phyloP scores from a whole-genome alignment of 1,140 invertebrate species.

The Nilaparvata lugens region DNA sequence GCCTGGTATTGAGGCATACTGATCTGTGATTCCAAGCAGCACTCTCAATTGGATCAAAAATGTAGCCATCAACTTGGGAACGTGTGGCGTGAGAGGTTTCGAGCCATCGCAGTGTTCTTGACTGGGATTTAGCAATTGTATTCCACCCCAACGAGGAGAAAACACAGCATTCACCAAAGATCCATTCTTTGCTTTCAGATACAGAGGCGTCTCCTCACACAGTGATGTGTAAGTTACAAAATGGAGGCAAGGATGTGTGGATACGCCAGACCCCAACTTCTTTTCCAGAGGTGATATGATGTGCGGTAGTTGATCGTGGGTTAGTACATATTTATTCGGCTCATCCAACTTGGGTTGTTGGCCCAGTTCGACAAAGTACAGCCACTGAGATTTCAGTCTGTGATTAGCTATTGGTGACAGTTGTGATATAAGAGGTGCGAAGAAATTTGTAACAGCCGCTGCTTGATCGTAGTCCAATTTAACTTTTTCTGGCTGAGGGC shows the following conservation, averaged over 20 bases:
- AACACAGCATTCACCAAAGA: slow-evolving; percentile 60
- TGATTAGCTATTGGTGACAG: slow-evolving; percentile 59
- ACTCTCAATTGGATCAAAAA: slow-evolving; percentile 70
- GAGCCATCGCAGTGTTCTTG: slow-evolving; percentile 39
- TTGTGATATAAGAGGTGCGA: slow-evolving; percentile 59
- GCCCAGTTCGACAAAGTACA: slow-evolving; percentile 71
- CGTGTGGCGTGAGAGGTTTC: slow-evolving; percentile 39
- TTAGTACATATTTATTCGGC: slow-evolving; percentile 41
- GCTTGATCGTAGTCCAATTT: slow-evolving; percentile 58
- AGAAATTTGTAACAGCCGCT: slow-evolving; percentile 54
- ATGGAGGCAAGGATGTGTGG: slow-evolving; percentile 71
- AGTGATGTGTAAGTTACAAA: slow-evolving; percentile 73
- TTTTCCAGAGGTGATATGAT: slow-evolving; percentile 75
- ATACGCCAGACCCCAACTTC: slow-evolving; percentile 62
- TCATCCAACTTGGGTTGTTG: slow-evolving; percentile 40
- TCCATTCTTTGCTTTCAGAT: slow-evolving; percentile 49
- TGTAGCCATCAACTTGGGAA: slow-evolving; percentile 56
- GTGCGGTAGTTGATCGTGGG: slow-evolving; percentile 53
- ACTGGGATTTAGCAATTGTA: slow-evolving; percentile 61
- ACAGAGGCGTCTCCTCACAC: slow-evolving; percentile 60
- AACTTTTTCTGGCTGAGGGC: slow-evolving; percentile 61
- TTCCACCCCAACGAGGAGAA: slow-evolving; percentile 88
- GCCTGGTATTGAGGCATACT: background rate
- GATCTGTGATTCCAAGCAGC: slow-evolving; percentile 44
- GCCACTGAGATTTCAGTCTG: slow-evolving; percentile 76